Conservation (phyloP, 2,888 invertebrate genomes). For the Dermolepida albohirtum region DNA sequence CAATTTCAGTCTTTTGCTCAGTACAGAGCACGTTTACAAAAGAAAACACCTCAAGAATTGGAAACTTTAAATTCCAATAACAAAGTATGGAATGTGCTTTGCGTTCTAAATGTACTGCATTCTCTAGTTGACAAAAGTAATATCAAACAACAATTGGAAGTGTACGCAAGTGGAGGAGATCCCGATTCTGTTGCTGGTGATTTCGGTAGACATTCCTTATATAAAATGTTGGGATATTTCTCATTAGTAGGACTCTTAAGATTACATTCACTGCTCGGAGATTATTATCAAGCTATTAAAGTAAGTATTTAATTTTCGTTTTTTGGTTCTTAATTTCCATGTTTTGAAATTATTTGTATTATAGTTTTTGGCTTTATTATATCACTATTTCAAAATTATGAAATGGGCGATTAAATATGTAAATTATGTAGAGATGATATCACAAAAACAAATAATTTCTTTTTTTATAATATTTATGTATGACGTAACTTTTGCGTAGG, state of each 20-base stretch:
- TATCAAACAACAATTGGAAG: constrained; percentile 97
- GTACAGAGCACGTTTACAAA: constrained; percentile 78
- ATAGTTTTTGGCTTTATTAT: too few relatives aligned
- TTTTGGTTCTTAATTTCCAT: too few relatives aligned
- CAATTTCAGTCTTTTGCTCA: constrained; percentile 95
- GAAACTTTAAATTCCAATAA: constrained; percentile 82
- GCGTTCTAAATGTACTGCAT: constrained; percentile 97
- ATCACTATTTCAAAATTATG: too few relatives aligned
- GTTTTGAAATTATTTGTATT: too few relatives aligned
- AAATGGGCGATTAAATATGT: too few relatives aligned
- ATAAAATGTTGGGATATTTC: constrained; percentile 99
- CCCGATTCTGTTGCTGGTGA: constrained; percentile 95
- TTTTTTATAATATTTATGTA: too few relatives aligned
- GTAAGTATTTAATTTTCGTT: constrained; percentile 53
- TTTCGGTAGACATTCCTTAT: constrained; percentile 94
- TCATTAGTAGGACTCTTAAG: constrained; percentile 95
- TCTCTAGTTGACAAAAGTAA: constrained; percentile 98
- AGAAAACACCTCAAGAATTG: constrained; percentile 84
- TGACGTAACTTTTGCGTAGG: too few relatives aligned
- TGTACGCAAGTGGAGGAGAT: constrained; percentile 88
- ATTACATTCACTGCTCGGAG: constrained; percentile 95
- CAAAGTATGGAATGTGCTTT: constrained; percentile 98
- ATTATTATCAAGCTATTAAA: constrained; percentile 98
- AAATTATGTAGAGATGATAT: too few relatives aligned
- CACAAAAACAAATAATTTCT: too few relatives aligned